Base-by-base conservation (phyloP, 2,888 invertebrate species). In the Clitarchus hookeri region DNA sequence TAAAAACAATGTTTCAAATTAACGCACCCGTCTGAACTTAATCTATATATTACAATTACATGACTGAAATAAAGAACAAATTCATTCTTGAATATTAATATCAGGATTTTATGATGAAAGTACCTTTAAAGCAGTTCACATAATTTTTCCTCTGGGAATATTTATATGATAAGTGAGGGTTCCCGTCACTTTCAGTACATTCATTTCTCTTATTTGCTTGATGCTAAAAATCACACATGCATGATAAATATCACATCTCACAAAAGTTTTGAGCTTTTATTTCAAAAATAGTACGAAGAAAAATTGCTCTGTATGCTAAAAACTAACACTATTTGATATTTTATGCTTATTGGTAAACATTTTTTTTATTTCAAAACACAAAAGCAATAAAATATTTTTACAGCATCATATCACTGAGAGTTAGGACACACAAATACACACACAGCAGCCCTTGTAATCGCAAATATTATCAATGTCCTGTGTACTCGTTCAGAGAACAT, bases 221-320 rank as follows among this genome's bases (percentile, higher is more conserved):
- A 84, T 84, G 84, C 86, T 79, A 83, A 84, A 86, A 86, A 84
- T 65, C 86, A 86, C 84, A 86, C 86, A 86, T 86, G 79, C 86
- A 86, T 54, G 86, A 86, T 84, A 87, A 87, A 88, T 88, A 88
- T 88, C 88, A 88, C 88, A 88, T 88, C 88, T 88, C 88, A 88
- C 87, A 86, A 87, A 65, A 88, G 86, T 87, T 82, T 88, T 88
- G 88, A 88, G 88, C 88, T 87, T 87, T 87, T 85, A 88, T 86
- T 84, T 84, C 27, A 44, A 86, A 86, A 86, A 65, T 65, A 65
- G 65, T n/a, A 65, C 65, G 65, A 65, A 65, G 65, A 65, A 65
- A 65, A 65, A 19, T 65, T 65, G 65, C 65, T 65, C 65, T 65
- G 65, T 65, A 65, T 65, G 65, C 65, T 65, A 65, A 23, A 65